Evolutionary conservation across 2,888 invertebrate genomes (phyloP).

Genomic region (Orthosia gothica): DNA sequence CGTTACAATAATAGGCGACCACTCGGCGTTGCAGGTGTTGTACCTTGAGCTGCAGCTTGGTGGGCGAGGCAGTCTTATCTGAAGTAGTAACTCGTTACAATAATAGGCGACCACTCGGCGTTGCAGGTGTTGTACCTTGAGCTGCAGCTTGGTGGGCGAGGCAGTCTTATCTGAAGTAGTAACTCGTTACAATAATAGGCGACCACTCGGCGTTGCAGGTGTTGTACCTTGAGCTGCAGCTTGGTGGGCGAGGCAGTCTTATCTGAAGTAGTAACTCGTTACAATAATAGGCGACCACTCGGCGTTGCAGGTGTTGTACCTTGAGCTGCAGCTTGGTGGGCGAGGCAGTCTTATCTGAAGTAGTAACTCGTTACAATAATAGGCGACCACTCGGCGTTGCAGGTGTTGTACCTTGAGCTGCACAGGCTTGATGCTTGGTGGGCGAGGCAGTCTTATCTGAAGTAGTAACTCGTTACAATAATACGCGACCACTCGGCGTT

Average conservation of each 20-base stretch:
- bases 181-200: conserved; percentile 1
- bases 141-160: neutral
- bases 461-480: conserved; percentile 7
- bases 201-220: neutral
- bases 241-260: neutral
- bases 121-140: neutral
- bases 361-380: neutral
- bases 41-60: neutral
- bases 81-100: conserved; percentile 6
- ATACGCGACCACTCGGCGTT: neutral
- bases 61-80: neutral
- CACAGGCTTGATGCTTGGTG: neutral
- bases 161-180: conserved; percentile 2
- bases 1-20: neutral
- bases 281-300: neutral
- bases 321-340: neutral
- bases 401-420: neutral
- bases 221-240: neutral
- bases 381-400: neutral
- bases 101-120: neutral
- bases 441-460: neutral
- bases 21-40: neutral
- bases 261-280: conserved; percentile 8
- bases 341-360: conserved; percentile 2
- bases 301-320: neutral